Percentiles rank a stretch among this genome's conserved stretches.
These are phyloP conservation scores for Podarcis muralis DNA, from an alignment of 2,113 vertebrate genomes.

Conservation along the genomic window DNA sequence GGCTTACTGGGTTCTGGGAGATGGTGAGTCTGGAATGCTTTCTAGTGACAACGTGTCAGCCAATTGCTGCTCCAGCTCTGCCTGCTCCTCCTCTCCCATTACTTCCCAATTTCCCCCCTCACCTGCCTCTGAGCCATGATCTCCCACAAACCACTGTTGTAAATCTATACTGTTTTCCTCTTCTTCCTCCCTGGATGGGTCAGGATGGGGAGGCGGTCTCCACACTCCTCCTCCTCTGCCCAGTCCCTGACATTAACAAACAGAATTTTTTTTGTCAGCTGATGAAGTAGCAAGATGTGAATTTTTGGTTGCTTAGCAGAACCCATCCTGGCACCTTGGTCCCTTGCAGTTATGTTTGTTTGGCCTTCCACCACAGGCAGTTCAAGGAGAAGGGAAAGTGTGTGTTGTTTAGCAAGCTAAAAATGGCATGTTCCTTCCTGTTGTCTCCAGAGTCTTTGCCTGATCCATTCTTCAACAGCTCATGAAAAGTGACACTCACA, in stretches of 20 bases:
- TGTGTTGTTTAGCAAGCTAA: constrained; percentile 5
- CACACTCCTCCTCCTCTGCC: no score
- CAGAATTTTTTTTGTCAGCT: background rate
- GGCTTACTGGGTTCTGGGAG: no score
- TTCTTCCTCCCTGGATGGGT: no score
- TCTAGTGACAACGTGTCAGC: no score
- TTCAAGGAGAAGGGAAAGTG: background rate
- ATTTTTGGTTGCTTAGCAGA: constrained; percentile 15
- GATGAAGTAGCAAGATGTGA: background rate
- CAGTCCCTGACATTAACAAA: background rate
- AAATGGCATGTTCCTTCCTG: constrained; percentile 5
- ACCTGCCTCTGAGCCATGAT: no score
- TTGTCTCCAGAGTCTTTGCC: constrained; percentile 13
- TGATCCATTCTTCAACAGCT: background rate
- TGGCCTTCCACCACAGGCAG: constrained; percentile 9
- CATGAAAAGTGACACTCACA: background rate
- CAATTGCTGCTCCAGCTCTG: no score
- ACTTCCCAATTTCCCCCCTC: no score
- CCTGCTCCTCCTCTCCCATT: no score
- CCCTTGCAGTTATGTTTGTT: constrained; percentile 12
- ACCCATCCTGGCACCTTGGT: constrained; percentile 5
- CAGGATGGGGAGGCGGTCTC: no score
- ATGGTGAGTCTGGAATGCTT: no score
- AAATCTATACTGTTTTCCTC: no score
- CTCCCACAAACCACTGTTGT: no score